Base-by-base conservation (phyloP, 2,888 invertebrate genomes). In the Dicyrtomina minuta region DNA sequence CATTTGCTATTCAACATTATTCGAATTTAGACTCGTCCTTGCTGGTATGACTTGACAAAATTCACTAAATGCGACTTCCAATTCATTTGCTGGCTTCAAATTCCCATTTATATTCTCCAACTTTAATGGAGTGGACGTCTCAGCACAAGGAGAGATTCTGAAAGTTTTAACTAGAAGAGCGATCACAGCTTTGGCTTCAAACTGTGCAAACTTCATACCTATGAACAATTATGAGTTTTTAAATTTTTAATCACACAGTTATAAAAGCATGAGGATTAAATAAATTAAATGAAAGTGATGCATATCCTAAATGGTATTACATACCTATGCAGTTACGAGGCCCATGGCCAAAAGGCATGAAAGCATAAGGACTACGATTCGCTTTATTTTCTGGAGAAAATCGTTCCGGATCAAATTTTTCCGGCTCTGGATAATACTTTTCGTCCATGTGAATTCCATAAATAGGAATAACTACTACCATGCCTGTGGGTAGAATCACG, bases 311-410 rank as follows among this genome's bases (percentile, higher is more conserved):
- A 49, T 10, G 49, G 12, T 10, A 33, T 33, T 1, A 24, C 56
- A 53, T 61, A 74, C 74, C 74, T 53, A 74, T 72, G 39, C 70
- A 74, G 59, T 68, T 70, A 15, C 74, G 27, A 0, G 73, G 73
- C 0, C 76, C 76, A 39, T 44, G 66, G 22, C 76, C 76, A 66
- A 75, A 75, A 1, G 75, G 66, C 41, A 70, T 20, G n/a, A 26
- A 73, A n/a, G 72, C 70, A 43, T 64, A 66, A 1, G 71, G 65
- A 66, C 60, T 51, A 13, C 72, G 41, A 15, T 59, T 33, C 1
- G 59, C 68, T 46, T 72, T 73, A 8, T 56, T 64, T 62, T 72
- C 70, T 0, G 55, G 22, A 2, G 55, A 39, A 49, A 75, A 74
- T 22, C 69, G 26, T 51, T 73, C 73, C 1, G 73, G 73, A 26